A percentile compares a stretch with the other conserved stretches of the same genome.
These are phyloP conservation scores for Rhagoletis zephyria DNA, from an alignment of 1,140 invertebrate genomes.

Conservation along the genomic window DNA sequence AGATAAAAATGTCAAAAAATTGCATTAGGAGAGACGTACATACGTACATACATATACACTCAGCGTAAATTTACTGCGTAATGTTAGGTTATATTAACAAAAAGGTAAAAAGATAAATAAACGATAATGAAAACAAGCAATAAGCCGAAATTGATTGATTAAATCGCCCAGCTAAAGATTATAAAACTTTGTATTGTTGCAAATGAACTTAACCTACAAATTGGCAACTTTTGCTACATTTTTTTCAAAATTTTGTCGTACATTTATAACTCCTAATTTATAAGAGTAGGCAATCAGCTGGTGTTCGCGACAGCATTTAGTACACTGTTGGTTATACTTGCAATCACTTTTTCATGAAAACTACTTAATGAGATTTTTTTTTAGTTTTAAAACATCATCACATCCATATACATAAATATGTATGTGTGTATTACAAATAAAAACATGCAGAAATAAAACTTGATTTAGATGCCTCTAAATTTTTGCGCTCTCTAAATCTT, in stretches of 20 bases:
- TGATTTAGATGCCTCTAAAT: constrained; percentile 30
- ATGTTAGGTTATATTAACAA: constrained; percentile 15
- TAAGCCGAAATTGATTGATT: too few relatives aligned
- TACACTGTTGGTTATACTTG: neutral
- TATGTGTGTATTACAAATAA: too few relatives aligned
- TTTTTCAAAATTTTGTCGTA: neutral
- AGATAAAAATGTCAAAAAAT: constrained; percentile 49
- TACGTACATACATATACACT: constrained; percentile 52
- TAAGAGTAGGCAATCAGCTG: neutral
- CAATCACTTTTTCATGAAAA: neutral
- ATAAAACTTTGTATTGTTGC: neutral
- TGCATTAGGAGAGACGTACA: constrained; percentile 24
- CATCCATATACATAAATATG: neutral
- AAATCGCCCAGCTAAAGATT: neutral
- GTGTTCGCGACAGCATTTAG: neutral
- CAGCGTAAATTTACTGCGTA: constrained; percentile 36
- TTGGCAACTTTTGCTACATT: neutral
- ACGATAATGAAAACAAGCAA: too few relatives aligned
- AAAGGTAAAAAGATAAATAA: neutral
- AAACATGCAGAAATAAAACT: too few relatives aligned
- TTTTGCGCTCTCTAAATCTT: constrained; percentile 23
- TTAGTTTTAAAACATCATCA: neutral
- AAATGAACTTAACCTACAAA: neutral
- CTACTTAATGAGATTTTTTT: constrained; percentile 15
- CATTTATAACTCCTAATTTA: neutral